Percentiles rank a stretch among this genome's conserved stretches.
These are phyloP conservation scores for Acanthoscelides obtectus DNA, from an alignment of 2,888 invertebrate species.

Conservation along the genomic window DNA sequence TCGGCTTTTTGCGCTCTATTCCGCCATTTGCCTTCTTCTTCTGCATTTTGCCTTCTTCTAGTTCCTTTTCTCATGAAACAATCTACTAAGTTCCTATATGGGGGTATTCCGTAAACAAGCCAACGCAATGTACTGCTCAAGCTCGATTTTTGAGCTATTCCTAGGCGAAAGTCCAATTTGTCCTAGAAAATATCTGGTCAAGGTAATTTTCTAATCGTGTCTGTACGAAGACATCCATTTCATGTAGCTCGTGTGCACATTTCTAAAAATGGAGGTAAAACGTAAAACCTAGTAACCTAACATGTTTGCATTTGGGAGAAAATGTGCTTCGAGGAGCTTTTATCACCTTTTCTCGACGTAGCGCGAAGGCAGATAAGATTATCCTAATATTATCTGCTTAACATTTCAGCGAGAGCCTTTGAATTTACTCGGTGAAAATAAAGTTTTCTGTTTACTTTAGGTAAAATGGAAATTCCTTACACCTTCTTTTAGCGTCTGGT, in stretches of 20 bases:
- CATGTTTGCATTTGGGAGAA: background rate
- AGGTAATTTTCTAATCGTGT: no score
- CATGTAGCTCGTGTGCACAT: background rate
- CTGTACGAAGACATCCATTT: background rate
- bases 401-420: background rate
- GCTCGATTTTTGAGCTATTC: no score
- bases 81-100: no score
- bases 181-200: no score
- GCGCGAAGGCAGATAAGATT: constrained; percentile 13
- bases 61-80: no score
- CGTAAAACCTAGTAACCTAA: background rate
- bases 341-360: constrained; percentile 16
- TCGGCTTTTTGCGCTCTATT: no score
- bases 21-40: no score
- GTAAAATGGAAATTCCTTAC: background rate
- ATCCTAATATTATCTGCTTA: constrained; percentile 12
- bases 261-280: background rate
- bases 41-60: no score
- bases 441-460: background rate
- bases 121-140: no score
- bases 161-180: no score
- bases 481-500: background rate
- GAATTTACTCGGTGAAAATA: background rate
- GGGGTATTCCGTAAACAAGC: no score
- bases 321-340: constrained; percentile 12